Evolutionary conservation across 1,140 invertebrate genomes (phyloP), one percentile per base, ranked within the genome.

Genomic region (Drosophila triauraria): DNA sequence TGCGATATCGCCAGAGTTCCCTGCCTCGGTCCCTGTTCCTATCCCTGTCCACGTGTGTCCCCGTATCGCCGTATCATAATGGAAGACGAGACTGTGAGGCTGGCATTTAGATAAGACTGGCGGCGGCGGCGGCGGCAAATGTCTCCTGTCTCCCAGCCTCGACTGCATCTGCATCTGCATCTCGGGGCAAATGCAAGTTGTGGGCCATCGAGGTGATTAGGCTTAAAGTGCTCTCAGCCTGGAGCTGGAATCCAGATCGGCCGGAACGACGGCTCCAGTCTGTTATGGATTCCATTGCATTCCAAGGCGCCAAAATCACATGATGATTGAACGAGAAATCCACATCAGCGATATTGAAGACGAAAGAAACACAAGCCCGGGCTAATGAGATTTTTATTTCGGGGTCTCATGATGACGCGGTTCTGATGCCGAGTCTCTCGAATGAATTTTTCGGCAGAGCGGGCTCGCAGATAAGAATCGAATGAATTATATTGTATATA

Each of bases 81-180:
- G 92, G 92, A 93, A 93, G 91, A 93, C 91, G 92, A 93, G 92
- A 93, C 92, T 91, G 80, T 80, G 80, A 93, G 92, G 85, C 92
- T 93, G 92, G 91, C 83, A 91, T 91, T 92, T 88, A 93, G 92
- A 93, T 93, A 92, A 92, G 81, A 58, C 43, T 67, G 62, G 60
- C 68, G 74, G 72, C 67, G 54, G 60, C 67, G 50, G 38, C 62
- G 71, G 69, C 75, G 43, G 58, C 43, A 32, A 68, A 60, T 69
- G 75, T 70, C 76, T 63, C 46, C 59, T 40, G 58, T 62, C 65
- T 44, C 25, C 35, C 40, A 44, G 43, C 51, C 48, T 9, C 17
- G 40, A 8, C 38, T 72, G 42, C 74, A 69, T 43, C 74, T 25
- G 51, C 75, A 69, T 78, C 65, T 57, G 17, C 44, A 72, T 67